phyloP scores from a whole-genome alignment of 2,797 vertebrate species.

The Oreochromis grahami region DNA sequence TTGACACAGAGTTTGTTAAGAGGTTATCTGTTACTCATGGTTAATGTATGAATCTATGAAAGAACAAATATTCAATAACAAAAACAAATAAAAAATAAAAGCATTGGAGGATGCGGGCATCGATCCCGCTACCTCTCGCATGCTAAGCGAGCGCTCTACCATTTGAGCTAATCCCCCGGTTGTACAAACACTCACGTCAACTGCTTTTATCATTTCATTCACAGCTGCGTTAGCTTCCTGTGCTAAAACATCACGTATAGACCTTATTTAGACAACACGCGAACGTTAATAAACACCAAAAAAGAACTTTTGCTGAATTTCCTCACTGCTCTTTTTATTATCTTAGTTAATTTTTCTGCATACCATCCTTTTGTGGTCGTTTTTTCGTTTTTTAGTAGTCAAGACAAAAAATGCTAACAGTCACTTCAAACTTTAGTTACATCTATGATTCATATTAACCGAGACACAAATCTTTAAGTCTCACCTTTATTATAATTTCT shows the following conservation, averaged over 20 bases:
- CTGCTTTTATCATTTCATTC: accelerated
- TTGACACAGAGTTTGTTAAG: neutral
- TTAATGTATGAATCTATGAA: neutral
- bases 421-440: neutral
- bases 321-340: neutral
- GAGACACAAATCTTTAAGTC: neutral
- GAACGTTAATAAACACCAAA: neutral
- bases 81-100: accelerated
- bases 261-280: accelerated
- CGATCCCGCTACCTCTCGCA: conserved; percentile 35
- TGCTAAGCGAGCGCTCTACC: conserved; percentile 8
- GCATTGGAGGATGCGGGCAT: conserved; percentile 34
- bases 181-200: accelerated
- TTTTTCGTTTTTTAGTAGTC: neutral
- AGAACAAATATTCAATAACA: neutral
- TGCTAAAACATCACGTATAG: accelerated
- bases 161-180: conserved; percentile 52
- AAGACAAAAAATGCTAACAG: neutral
- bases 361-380: neutral
- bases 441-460: neutral
- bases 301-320: accelerated
- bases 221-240: accelerated
- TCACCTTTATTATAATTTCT: conserved; percentile 67
- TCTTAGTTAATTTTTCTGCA: neutral
- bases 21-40: neutral